Percentiles rank a stretch among this genome's conserved stretches.
These are phyloP conservation scores for Bombus picipes DNA, from an alignment of 1,140 invertebrate genomes.

Conservation along the genomic window DNA sequence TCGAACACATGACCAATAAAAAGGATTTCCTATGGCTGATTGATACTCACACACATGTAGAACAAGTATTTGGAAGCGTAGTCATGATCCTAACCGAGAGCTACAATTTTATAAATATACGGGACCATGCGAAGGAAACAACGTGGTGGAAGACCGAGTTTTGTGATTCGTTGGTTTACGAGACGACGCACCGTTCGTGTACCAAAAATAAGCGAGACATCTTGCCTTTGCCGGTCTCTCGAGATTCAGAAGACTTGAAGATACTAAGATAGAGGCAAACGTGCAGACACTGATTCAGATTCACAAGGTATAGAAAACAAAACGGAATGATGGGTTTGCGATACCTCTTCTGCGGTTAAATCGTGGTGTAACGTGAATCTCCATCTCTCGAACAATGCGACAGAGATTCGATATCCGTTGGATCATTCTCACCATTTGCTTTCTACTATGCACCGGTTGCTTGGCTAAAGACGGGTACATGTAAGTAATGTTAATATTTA, in stretches of 20 bases:
- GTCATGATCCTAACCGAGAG: background rate
- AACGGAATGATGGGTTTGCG: background rate
- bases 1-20: background rate
- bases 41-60: background rate
- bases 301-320: background rate
- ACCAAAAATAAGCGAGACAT: conserved; percentile 65
- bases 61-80: background rate
- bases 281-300: background rate
- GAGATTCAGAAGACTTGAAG: conserved; percentile 5
- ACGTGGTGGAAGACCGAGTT: background rate
- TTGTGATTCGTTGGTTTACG: conserved; percentile 35
- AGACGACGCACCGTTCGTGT: conserved; percentile 49
- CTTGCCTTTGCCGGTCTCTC: conserved; percentile 24
- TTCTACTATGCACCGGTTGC: conserved; percentile 35
- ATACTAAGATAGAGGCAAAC: background rate
- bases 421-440: background rate
- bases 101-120: conserved; percentile 75
- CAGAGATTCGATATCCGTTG: background rate
- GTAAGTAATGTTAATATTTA: conserved; percentile 62
- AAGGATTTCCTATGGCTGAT: background rate
- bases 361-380: background rate
- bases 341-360: background rate
- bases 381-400: background rate
- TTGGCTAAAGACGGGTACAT: conserved; percentile 68
- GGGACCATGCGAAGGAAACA: conserved; percentile 12